Percentiles rank a stretch among this genome's conserved stretches.
phyloP scores from a whole-genome alignment of 1,140 invertebrate species.

The Drosophila ercepeae region DNA sequence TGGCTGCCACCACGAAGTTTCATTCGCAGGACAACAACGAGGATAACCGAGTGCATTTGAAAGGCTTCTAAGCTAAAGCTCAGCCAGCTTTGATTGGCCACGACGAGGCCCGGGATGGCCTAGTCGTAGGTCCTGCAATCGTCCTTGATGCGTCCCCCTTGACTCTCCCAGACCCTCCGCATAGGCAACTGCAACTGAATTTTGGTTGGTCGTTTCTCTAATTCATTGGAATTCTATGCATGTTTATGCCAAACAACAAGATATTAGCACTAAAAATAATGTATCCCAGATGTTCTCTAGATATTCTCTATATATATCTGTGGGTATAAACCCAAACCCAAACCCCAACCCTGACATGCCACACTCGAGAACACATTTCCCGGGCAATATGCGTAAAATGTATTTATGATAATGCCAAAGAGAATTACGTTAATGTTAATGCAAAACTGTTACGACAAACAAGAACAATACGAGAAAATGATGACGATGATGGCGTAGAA shows the following conservation, averaged over 20 bases:
- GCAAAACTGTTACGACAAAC: slow-evolving; percentile 81
- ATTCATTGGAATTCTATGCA: slow-evolving; percentile 52
- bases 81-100: slow-evolving; percentile 66
- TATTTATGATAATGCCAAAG: slow-evolving; percentile 83
- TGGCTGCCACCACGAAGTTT: slow-evolving; percentile 17
- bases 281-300: slow-evolving; percentile 42
- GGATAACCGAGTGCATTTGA: slow-evolving; percentile 67
- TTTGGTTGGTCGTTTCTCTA: slow-evolving; percentile 31
- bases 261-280: slow-evolving; percentile 59
- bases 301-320: slow-evolving; percentile 15
- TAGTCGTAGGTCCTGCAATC: slow-evolving; percentile 13
- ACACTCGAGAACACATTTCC: background rate
- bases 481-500: slow-evolving; percentile 23
- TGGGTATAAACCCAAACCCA: background rate
- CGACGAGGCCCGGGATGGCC: slow-evolving; percentile 25
- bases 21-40: slow-evolving; percentile 41
- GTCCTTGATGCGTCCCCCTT: background rate
- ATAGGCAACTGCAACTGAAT: slow-evolving; percentile 3
- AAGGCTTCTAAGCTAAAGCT: slow-evolving; percentile 66
- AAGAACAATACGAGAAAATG: slow-evolving; percentile 80
- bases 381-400: slow-evolving; percentile 81
- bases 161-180: background rate
- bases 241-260: slow-evolving; percentile 39
- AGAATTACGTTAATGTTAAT: slow-evolving; percentile 83
- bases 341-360: too few species aligned